These are phyloP conservation scores for Aspidiotus rigidus DNA, from an alignment of 2,888 invertebrate genomes.

Conservation along the genomic window DNA sequence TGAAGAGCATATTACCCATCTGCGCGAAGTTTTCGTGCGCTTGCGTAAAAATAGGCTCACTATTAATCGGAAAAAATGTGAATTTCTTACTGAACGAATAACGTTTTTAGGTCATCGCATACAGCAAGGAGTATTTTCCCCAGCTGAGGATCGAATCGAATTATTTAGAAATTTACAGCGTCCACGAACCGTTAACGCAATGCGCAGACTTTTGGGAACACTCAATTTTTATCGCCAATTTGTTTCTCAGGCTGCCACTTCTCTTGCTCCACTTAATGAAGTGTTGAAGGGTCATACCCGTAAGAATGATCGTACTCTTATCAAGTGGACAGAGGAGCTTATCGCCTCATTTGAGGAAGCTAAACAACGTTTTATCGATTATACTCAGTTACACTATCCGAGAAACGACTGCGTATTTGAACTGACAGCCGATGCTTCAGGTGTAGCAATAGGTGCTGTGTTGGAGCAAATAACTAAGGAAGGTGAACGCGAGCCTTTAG, in stretches of 20 bases:
- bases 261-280: not conserved
- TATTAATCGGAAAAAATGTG: not conserved
- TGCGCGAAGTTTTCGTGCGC: not conserved
- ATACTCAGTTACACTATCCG: not conserved
- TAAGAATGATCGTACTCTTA: not conserved
- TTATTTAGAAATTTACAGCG: not conserved
- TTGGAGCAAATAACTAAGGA: constrained; percentile 18
- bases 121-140: not conserved
- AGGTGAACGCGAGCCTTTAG: not conserved
- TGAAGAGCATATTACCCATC: not conserved
- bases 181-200: not conserved
- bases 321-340: not conserved
- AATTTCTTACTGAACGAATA: not conserved
- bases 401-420: not conserved
- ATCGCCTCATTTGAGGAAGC: not conserved
- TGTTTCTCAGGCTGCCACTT: not conserved
- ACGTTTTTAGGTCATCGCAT: not conserved
- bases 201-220: not conserved
- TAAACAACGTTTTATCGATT: not conserved
- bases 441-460: too few species aligned
- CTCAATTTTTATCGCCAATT: not conserved
- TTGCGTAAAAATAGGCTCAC: not conserved
- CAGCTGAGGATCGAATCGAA: not conserved
- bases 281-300: not conserved
- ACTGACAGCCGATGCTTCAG: constrained; percentile 33